Percentiles rank a stretch among this genome's conserved stretches.
These are phyloP conservation scores for Lacanobia oleracea DNA, from an alignment of 2,888 invertebrate genomes.

Conservation along the genomic window DNA sequence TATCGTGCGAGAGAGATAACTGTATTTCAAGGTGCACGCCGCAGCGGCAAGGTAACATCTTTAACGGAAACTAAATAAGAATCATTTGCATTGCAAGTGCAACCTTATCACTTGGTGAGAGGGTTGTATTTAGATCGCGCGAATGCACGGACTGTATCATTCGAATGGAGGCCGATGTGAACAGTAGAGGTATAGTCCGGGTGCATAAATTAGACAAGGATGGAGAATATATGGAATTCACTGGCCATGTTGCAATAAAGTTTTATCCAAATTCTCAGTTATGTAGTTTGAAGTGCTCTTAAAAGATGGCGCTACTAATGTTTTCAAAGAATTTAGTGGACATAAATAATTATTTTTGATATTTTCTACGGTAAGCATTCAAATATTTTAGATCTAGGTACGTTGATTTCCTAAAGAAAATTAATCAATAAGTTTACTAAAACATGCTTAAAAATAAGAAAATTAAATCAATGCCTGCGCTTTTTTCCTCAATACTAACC, in stretches of 20 bases:
- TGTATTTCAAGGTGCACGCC: slow-evolving; percentile 85
- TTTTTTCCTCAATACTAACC: slow-evolving; percentile 17
- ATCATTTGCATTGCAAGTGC: slow-evolving; percentile 85
- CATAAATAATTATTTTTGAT: neutral
- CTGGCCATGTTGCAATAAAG: slow-evolving; percentile 82
- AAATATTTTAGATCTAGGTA: slow-evolving; percentile 9
- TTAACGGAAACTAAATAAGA: slow-evolving; percentile 75
- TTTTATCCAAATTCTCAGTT: slow-evolving; percentile 77
- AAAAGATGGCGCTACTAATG: slow-evolving; percentile 85
- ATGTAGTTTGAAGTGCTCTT: slow-evolving; percentile 74
- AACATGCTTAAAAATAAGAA: neutral
- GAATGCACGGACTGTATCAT: slow-evolving; percentile 74
- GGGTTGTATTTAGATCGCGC: slow-evolving; percentile 81
- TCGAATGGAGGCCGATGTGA: slow-evolving; percentile 74
- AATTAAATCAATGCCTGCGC: neutral
- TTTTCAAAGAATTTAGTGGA: slow-evolving; percentile 41
- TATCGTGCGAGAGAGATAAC: slow-evolving; percentile 84
- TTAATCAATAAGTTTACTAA: neutral
- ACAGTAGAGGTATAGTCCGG: slow-evolving; percentile 74
- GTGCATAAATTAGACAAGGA: slow-evolving; percentile 75
- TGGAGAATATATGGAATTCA: slow-evolving; percentile 74
- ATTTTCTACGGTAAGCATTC: slow-evolving; percentile 42
- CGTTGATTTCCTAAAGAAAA: neutral
- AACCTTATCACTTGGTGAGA: slow-evolving; percentile 81
- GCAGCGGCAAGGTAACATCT: slow-evolving; percentile 78